Conservation (phyloP, 2,888 invertebrate genomes). For the Dicranocentrus wangi region DNA sequence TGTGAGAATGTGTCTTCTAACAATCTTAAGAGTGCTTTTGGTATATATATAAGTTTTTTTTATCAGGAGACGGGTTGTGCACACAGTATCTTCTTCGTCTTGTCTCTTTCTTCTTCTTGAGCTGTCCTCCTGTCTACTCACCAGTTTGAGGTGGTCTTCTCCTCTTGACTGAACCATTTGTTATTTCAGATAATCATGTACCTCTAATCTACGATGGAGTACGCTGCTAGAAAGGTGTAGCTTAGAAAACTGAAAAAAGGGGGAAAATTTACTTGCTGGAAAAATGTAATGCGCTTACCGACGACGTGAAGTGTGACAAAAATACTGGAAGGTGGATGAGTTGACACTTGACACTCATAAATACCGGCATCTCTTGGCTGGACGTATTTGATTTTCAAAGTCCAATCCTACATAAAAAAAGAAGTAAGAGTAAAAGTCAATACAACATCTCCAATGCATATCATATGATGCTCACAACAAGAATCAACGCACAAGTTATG, state of each 20-base stretch:
- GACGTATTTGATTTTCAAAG: conserved; percentile 76
- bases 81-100: background rate
- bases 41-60: background rate
- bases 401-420: conserved; percentile 75
- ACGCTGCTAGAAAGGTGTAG: background rate
- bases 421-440: conserved; percentile 17
- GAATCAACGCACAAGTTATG: background rate
- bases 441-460: background rate
- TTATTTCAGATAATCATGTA: conserved; percentile 29
- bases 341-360: conserved; percentile 76
- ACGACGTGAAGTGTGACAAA: conserved; percentile 75
- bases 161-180: conserved; percentile 14
- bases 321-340: conserved; percentile 76
- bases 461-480: background rate
- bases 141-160: conserved; percentile 10
- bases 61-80: background rate
- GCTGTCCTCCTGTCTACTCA: conserved; percentile 2
- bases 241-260: background rate
- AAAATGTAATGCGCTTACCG: conserved; percentile 74
- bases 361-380: conserved; percentile 75
- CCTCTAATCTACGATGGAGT: background rate
- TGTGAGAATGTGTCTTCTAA: background rate
- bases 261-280: background rate
- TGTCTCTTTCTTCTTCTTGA: conserved; percentile 5
- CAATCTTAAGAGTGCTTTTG: background rate